Evolutionary conservation across 2,113 vertebrate genomes (phyloP).

Genomic region (Saguinus imperator): DNA sequence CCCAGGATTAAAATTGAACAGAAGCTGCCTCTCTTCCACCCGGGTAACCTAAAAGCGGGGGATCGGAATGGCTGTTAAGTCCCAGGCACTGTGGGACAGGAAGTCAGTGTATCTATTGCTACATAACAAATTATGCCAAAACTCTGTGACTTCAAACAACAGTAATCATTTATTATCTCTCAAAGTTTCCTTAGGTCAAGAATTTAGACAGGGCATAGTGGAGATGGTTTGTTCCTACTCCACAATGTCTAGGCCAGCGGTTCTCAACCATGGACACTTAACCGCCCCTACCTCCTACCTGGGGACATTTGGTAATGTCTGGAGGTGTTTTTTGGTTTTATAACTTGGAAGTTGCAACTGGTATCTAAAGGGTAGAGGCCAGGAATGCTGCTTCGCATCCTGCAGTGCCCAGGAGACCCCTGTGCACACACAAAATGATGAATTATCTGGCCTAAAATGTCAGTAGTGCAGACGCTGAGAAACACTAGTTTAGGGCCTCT

Average conservation of each 20-base stretch:
- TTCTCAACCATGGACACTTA: not conserved
- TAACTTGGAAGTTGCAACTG: not conserved
- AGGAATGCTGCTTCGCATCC: not conserved
- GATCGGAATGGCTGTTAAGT: not conserved
- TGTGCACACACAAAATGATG: not conserved
- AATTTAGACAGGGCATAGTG: not conserved
- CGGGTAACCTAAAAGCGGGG: not conserved
- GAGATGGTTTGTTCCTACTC: not conserved
- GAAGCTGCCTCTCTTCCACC: not conserved
- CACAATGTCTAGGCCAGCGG: not conserved
- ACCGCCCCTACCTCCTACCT: too few species aligned
- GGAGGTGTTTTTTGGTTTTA: not conserved
- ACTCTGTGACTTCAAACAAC: not conserved
- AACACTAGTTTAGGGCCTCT: not conserved
- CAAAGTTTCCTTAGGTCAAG: not conserved
- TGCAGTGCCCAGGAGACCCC: rapidly evolving
- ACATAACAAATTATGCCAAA: not conserved
- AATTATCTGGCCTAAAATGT: not conserved
- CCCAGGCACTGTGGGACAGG: not conserved
- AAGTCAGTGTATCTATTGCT: not conserved
- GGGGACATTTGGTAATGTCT: not conserved
- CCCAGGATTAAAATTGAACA: not conserved
- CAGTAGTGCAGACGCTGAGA: not conserved
- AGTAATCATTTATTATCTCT: not conserved
- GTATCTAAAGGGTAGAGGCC: not conserved